These are phyloP conservation scores for Agonopterix subpropinquella DNA, from an alignment of 2,888 invertebrate species.

Conservation along the genomic window DNA sequence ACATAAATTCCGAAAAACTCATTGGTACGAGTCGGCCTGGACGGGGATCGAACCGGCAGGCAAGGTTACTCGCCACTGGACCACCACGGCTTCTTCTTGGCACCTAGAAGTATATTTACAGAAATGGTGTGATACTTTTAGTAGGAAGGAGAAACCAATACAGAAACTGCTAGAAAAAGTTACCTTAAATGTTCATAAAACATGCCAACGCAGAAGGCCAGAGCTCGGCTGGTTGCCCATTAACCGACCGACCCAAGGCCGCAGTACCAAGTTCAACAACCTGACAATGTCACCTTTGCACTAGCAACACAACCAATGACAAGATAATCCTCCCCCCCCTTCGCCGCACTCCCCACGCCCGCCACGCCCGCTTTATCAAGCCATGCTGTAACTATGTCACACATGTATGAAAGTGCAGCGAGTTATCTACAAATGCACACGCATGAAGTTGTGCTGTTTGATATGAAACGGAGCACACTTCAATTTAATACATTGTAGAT, in stretches of 20 bases:
- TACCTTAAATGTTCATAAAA: background rate
- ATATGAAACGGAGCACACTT: too few species aligned
- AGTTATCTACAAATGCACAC: slow-evolving; percentile 2
- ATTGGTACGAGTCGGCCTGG: too few species aligned
- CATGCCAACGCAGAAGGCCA: background rate
- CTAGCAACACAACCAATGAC: slow-evolving; percentile 27
- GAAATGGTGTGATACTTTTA: too few species aligned
- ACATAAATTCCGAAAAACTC: too few species aligned
- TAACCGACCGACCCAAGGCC: slow-evolving; percentile 25
- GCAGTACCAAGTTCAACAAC: slow-evolving; percentile 47
- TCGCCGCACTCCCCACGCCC: slow-evolving; percentile 16
- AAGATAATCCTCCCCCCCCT: slow-evolving; percentile 20
- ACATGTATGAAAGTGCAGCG: slow-evolving; percentile 1
- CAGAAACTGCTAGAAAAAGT: background rate
- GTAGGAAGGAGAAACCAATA: too few species aligned
- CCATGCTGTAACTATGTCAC: background rate
- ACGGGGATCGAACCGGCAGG: too few species aligned
- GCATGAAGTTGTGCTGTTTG: slow-evolving; percentile 1
- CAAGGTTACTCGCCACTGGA: too few species aligned
- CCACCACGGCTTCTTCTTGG: too few species aligned
- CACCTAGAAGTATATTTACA: too few species aligned
- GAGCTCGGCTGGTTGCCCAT: background rate
- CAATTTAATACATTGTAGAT: too few species aligned
- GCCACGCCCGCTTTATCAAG: background rate
- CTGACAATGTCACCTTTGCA: slow-evolving; percentile 64